Evolutionary conservation across 2,888 invertebrate species (phyloP), one percentile per base, ranked within the genome.

Genomic region (Zonitis immaculata): DNA sequence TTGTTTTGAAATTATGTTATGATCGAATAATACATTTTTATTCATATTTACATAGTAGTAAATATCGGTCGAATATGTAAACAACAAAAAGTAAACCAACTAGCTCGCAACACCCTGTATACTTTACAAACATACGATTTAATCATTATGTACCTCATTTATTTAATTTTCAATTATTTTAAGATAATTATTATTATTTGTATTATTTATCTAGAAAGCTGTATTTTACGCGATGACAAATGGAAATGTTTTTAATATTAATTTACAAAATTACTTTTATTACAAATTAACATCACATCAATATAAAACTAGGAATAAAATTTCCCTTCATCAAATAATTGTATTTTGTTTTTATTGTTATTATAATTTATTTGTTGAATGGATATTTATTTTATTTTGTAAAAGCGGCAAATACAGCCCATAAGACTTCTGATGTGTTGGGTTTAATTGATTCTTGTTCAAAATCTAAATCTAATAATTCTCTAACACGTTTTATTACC

Each of bases 401-500:
- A 80, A 98, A 97, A 57, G 97, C 94, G 65, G 96, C 92, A 78
- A 99, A 96, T 55, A 99, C 98, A 49, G 97, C 96, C 98, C 98
- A 99, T 81, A 99, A 89, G 66, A 97, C 88, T 76, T 97, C 96
- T 71, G 89, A 89, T 54, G 91, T 88, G 73, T 90, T 90, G 44
- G 89, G 83, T 78, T 97, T 95, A 78, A 90, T 87, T 61, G 94
- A 88, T 78, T 99, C 98, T 44, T 89, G 87, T 77, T 99, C 98
- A 77, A 95, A 93, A 79, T 99, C 97, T 66, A 98, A 83, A 76
- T 99, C 98, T 65, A 99, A 83, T 45, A 99, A 83, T 68, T 95
- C 91, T 64, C 98, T 85, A 46, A 99, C 95, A 71, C 99, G 87
- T 70, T 95, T 91, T 87, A 97, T 98, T 56, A 98, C 99, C 66